Percentiles rank a stretch among this genome's conserved stretches.
phyloP scores from a whole-genome alignment of 1,140 invertebrate genomes.

The Eubasilissa regina region DNA sequence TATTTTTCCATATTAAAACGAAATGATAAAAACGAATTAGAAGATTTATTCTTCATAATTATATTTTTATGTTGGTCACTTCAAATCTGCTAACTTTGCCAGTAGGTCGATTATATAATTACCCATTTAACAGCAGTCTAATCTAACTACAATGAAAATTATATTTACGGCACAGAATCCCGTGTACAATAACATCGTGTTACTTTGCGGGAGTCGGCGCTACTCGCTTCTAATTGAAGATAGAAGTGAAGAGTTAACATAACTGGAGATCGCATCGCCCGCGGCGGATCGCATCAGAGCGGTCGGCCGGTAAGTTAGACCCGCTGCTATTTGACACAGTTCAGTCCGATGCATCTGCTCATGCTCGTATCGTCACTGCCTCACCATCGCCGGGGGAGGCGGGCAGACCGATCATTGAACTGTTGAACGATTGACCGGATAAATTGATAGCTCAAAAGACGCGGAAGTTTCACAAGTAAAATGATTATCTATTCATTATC shows the following conservation, averaged over 20 bases:
- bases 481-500: conserved; percentile 23
- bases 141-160: neutral
- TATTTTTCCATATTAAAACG: no score
- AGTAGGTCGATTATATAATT: conserved; percentile 36
- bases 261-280: conserved; percentile 29
- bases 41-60: no score
- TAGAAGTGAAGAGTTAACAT: conserved; percentile 24
- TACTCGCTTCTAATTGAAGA: neutral
- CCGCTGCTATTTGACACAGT: conserved; percentile 25
- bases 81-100: conserved; percentile 11
- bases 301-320: conserved; percentile 20
- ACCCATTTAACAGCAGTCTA: conserved; percentile 21
- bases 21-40: no score
- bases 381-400: neutral
- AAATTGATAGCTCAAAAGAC: conserved; percentile 34
- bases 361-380: neutral
- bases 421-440: conserved; percentile 39
- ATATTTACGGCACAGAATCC: neutral
- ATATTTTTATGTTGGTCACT: neutral
- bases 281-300: conserved; percentile 35
- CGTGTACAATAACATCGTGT: neutral
- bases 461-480: conserved; percentile 29
- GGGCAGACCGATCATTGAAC: conserved; percentile 38
- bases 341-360: conserved; percentile 9
- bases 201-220: neutral